A percentile compares a stretch with the other conserved stretches of the same genome.
These are phyloP conservation scores for Paradoxurus hermaphroditus DNA, from an alignment of 2,113 vertebrate genomes.

Conservation along the genomic window DNA sequence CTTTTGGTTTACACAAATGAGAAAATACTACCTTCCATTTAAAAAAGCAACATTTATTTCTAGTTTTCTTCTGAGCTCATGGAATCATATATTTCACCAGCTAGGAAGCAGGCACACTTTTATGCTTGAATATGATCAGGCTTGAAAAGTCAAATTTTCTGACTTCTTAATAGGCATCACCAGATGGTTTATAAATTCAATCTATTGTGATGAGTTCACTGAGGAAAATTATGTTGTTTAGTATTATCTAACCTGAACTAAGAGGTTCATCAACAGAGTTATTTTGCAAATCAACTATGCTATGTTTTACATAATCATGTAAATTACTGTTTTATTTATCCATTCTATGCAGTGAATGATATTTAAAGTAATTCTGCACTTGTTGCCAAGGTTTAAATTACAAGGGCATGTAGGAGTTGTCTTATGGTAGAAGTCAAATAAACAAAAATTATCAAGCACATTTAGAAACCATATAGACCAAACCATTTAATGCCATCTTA, in stretches of 20 bases:
- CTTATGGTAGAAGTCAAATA: conserved; percentile 44
- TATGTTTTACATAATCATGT: conserved; percentile 66
- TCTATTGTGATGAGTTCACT: conserved; percentile 66
- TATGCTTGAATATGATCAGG: conserved; percentile 23
- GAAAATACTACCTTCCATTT: not conserved
- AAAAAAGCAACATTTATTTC: not conserved
- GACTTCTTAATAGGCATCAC: conserved; percentile 32
- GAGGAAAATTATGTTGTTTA: conserved; percentile 57
- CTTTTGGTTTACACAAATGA: not conserved
- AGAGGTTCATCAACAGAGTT: conserved; percentile 59
- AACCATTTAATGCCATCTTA: conserved; percentile 25
- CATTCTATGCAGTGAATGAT: conserved; percentile 38
- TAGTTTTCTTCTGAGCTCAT: not conserved
- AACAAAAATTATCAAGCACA: not conserved
- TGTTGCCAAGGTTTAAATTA: conserved; percentile 47
- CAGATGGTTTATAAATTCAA: conserved; percentile 62
- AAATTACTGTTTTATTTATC: conserved; percentile 58
- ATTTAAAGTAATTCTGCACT: conserved; percentile 52
- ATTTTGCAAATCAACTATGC: conserved; percentile 64
- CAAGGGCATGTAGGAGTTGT: conserved; percentile 14
- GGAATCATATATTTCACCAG: not conserved
- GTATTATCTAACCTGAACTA: conserved; percentile 60
- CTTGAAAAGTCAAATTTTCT: conserved; percentile 56
- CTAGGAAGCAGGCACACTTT: not conserved
- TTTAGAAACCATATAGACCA: not conserved